Base-by-base conservation (phyloP, 2,888 invertebrate genomes). In the Fragum whitleyi region DNA sequence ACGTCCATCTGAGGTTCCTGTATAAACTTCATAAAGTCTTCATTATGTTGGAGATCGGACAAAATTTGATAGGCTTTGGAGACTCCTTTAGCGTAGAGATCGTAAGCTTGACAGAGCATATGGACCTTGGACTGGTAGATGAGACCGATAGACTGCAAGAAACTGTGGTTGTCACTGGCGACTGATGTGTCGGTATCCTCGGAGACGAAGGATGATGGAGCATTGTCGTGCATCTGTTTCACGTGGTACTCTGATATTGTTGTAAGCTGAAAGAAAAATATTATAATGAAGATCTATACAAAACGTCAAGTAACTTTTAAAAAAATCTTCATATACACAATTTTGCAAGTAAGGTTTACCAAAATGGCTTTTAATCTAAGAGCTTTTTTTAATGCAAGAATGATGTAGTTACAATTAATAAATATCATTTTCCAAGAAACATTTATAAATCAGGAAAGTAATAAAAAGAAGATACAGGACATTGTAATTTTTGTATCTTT, bases 101-200 rank as follows among this genome's bases (percentile, higher is more conserved):
- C 91, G 74, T 93, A 93, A 9, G 91, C 91, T 68, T 92, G 92
- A 67, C 91, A 90, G 59, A 92, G 74, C 90, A 92, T 88, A 79
- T 90, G 89, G 19, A 91, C 86, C 83, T 89, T 71, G 16, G 88
- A 87, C 62, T 81, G 79, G 77, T 92, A 92, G 51, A 92, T 92
- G 61, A 91, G 85, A 28, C 92, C 91, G 2, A 92, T 81, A 7
- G 90, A 90, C 36, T 87, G 82, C 19, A 91, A 80, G 71, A 91
- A 90, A 67, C 86, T 83, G 55, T 86, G 84, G 72, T 87, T 86
- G 53, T 87, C 88, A 36, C 89, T 90, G 61, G 87, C 85, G 32
- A 86, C 88, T 19, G 90, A 89, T 0, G 88, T 87, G 69, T 89
- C 89, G 0, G 85, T 85, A 42, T 89, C 90, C n/a, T 90, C 90